Base-by-base conservation (phyloP, 2,888 invertebrate species). In the Amphipyra berbera region DNA sequence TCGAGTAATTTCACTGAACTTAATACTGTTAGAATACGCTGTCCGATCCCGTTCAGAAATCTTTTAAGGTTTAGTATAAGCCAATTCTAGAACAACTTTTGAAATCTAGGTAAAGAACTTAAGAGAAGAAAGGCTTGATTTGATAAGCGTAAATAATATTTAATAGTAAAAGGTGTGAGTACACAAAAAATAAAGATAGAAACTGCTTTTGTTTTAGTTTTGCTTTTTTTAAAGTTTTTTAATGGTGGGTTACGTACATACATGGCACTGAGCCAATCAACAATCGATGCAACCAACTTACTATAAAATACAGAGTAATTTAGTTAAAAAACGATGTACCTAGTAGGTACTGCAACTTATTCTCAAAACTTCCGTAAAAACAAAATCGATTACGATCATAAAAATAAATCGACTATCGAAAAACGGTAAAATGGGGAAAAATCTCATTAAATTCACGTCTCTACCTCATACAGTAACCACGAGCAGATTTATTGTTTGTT, bases 401-500 rank as follows among this genome's bases (percentile, higher is more conserved):
- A 41, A 35, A 52, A n/a, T 52, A 30, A 47, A 50, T 35, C 15
- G 13, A 38, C 6, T 15, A 15, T 33, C 14, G n/a, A 45, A 21
- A 54, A 53, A 0, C 30, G 6, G 10, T 13, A 21, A 45, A 27
- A 21, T 4, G 1, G 1, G 6, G 6, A 33, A 53, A 37, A 42
- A 56, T 5, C 12, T 49, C 14, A 49, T 38, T 44, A 33, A 10
- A 30, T 66, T 64, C 38, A 27, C 59, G 48, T 58, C 69, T 33
- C 62, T 69, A 59, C 10, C 33, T 8, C 14, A n/a, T 27, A 30
- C 15, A 46, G 12, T 57, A 54, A 59, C 66, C 50, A 52, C 53
- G 35, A 12, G 7, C 21, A 53, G 61, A 77, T 77, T 78, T 66
- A 74, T 64, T 47, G 47, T 63, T 74, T 78, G 59, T 70, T 70